These are phyloP conservation scores for Zoanthus gigantus DNA, from an alignment of 92 coral and sea anemone species.

Conservation along the genomic window DNA sequence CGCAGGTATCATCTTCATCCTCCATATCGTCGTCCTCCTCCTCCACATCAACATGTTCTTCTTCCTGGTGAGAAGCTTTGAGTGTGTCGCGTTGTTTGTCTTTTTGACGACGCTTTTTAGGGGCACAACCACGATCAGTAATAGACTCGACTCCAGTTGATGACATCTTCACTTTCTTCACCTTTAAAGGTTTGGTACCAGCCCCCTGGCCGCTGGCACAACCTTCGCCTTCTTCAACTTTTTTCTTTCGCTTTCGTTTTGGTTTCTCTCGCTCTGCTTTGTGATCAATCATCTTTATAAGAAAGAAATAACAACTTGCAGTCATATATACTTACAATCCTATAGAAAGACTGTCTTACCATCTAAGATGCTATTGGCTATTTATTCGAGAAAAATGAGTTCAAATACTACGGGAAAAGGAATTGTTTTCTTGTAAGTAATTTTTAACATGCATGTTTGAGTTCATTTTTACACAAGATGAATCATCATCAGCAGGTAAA, in stretches of 20 bases:
- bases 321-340: too few species aligned
- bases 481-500: too few species aligned
- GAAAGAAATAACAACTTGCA: background rate
- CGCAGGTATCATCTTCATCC: conserved; percentile 92
- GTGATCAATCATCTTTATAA: conserved; percentile 70
- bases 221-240: conserved; percentile 75
- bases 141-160: conserved; percentile 41
- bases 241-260: conserved; percentile 90
- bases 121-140: conserved; percentile 55
- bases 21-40: conserved; percentile 87
- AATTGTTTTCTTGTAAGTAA: too few species aligned
- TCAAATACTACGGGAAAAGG: too few species aligned
- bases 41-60: conserved; percentile 78
- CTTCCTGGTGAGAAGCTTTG: conserved; percentile 51
- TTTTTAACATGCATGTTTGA: too few species aligned
- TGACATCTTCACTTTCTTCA: conserved; percentile 33
- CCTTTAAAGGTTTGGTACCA: background rate
- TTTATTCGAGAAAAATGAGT: too few species aligned
- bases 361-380: too few species aligned
- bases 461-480: too few species aligned
- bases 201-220: conserved; percentile 16
- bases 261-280: conserved; percentile 86
- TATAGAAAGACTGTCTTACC: too few species aligned
- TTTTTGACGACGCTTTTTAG: conserved; percentile 78
- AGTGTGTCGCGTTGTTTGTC: conserved; percentile 56